Evolutionary conservation across 2,888 invertebrate genomes (phyloP).

Genomic region (Tenodera sinensis): DNA sequence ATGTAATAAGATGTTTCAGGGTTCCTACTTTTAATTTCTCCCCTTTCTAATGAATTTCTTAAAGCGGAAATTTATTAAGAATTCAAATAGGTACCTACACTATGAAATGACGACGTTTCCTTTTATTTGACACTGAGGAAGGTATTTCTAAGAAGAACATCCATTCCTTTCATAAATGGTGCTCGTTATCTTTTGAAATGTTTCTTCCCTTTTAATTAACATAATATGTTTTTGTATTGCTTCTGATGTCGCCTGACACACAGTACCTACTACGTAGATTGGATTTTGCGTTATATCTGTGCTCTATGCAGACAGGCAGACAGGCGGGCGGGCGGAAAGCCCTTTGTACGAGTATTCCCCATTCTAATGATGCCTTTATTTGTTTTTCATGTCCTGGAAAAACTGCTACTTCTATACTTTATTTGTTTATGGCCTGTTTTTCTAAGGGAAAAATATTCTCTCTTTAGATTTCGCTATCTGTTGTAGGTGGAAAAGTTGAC

Average conservation of each 20-base stretch:
- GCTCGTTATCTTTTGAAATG: background rate
- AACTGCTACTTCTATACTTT: background rate
- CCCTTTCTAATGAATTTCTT: background rate
- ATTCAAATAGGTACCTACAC: background rate
- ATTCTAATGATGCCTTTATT: background rate
- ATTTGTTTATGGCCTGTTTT: background rate
- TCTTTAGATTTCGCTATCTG: background rate
- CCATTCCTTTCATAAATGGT: background rate
- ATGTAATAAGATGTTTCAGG: too few relatives aligned
- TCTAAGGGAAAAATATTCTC: background rate
- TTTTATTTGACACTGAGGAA: background rate
- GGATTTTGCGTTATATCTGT: background rate
- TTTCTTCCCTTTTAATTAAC: background rate
- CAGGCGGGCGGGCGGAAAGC: too few relatives aligned
- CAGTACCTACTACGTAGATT: too few relatives aligned
- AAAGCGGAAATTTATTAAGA: background rate
- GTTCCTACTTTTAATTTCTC: too few relatives aligned
- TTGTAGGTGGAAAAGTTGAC: background rate
- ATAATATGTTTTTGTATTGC: background rate
- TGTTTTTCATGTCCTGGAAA: background rate
- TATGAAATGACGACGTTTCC: background rate
- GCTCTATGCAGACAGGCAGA: too few relatives aligned
- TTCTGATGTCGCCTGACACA: background rate
- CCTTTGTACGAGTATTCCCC: too few relatives aligned
- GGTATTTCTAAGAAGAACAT: background rate